Evolutionary conservation across 2,113 vertebrate species (phyloP), one percentile per base, ranked within the genome.

Genomic region (Ranitomeya variabilis): DNA sequence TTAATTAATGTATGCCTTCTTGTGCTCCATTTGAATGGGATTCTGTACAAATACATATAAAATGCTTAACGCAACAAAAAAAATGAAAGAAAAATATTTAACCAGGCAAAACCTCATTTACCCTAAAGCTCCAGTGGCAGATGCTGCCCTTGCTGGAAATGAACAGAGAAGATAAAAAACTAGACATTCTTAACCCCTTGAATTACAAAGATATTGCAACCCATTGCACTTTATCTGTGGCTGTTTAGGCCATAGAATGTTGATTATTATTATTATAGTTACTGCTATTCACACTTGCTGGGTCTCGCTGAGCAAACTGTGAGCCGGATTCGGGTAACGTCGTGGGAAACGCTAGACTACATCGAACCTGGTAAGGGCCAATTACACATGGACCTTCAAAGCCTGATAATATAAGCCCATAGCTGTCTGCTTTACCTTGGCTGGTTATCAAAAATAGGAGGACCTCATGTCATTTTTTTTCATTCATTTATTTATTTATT

Each of bases 1-100:
- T 89, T 89, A 89, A 89, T 89, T 89, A 89, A 89, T 89, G 87
- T 89, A 89, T 89, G 82, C 87, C 87, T 84, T 78, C 87, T 79
- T 90, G 57, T 86, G 85, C 84, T 91, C 91, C 88, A 13, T 90
- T 80, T 84, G 76, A 90, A 90, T 80, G 67, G 73, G 60, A 80
- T 80, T 87, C 86, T 89, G 87, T 89, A 89, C 87, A 89, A 89
- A 89, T 89, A 89, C 82, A 89, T 89, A 89, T 89, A 89, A 89
- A 79, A 89, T 88, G 82, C 87, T 79, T 89, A 85, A 89, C 78
- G 87, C 87, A 79, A 85, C 81, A 89, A 89, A 71, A 59, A 90
- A 89, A 92, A 90, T 57, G 7, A 89, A 82, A 81, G 57, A 23
- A 45, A 12, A 21, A 77, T 64, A 77, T 55, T 74, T 80, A 67